Evolutionary conservation across 92 coral and sea anemone genomes (phyloP), one percentile per base, ranked within the genome.

Genomic region (Actinernus sp.): DNA sequence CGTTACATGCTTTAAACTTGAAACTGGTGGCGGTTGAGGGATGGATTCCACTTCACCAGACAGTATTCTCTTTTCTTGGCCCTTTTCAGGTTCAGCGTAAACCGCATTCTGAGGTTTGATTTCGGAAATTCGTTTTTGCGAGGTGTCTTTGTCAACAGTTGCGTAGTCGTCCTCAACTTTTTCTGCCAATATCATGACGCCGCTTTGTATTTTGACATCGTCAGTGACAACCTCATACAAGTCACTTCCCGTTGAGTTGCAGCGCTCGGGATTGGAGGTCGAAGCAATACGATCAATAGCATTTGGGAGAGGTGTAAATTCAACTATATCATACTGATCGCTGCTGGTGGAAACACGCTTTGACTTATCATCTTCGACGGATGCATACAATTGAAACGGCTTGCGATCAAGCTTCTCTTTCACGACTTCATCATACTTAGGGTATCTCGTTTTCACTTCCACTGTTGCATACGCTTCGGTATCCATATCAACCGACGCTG

Each of bases 11-110:
- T 44, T 63, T 1, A 51, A 17, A 34, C 63, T 51, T 12, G 50
- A 36, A 4, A 43, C 33, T 34, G 61, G 48, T 2, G 58, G 61
- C 20, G 80, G 61, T 14, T 52, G 59, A n/a, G 80, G 80, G 16
- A 52, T 51, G 0, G 68, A 14, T 34, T 6, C 14, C 6, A 6
- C 41, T n/a, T n/a, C n/a, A n/a, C n/a, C n/a, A n/a, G n/a, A n/a
- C n/a, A n/a, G n/a, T n/a, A n/a, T n/a, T 14, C 41, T 6, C 6
- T 34, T 6, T 6, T 14, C 41, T 6, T 6, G 41, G 8, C 41
- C 41, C 14, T 6, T 14, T 14, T 14, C 41, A 6, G 41, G 41
- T 34, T 34, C 41, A 18, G 52, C 52, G 5, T 45, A 8, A 4
- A 4, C 10, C 5, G 10, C 4, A 7, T 7, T 23, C n/a, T n/a